A percentile compares a stretch with the other conserved stretches of the same genome.
Evolutionary conservation across 2,797 vertebrate genomes (phyloP).

Genomic region (Alcedo quadribrachys): DNA sequence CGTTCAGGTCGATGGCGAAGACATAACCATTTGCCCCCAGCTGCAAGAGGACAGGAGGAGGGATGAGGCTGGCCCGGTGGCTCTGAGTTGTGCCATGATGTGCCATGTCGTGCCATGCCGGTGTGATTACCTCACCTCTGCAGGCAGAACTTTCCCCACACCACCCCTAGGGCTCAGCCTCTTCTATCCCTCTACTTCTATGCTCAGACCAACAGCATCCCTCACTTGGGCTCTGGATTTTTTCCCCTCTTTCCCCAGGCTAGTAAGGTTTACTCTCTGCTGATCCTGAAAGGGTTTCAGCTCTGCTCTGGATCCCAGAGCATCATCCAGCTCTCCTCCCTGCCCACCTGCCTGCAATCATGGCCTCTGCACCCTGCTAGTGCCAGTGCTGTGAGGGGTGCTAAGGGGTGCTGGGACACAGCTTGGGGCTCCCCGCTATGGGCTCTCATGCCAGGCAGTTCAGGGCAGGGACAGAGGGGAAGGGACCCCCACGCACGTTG

Average conservation of each 20-base stretch:
- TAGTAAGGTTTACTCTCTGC: neutral
- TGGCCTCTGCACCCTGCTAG: neutral
- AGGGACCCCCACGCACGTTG: constrained; percentile 80
- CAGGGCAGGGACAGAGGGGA: neutral
- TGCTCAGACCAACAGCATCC: neutral
- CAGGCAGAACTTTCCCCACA: fast-evolving
- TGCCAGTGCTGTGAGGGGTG: neutral
- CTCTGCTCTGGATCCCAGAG: neutral
- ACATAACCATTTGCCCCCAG: constrained; percentile 95
- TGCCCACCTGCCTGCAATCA: neutral
- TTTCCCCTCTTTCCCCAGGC: neutral
- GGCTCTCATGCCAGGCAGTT: neutral
- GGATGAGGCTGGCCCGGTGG: neutral
- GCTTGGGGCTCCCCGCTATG: neutral
- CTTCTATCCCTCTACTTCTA: neutral
- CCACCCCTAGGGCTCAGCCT: neutral
- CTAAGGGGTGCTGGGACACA: neutral
- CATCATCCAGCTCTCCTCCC: neutral
- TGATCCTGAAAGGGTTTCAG: neutral
- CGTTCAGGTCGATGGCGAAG: constrained; percentile 95
- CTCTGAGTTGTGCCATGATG: neutral
- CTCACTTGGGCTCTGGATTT: neutral
- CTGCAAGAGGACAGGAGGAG: constrained; percentile 56
- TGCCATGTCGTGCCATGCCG: neutral
- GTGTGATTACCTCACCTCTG: neutral